Base-by-base conservation (phyloP, 2,888 invertebrate genomes). In the Nomada lathburiana region DNA sequence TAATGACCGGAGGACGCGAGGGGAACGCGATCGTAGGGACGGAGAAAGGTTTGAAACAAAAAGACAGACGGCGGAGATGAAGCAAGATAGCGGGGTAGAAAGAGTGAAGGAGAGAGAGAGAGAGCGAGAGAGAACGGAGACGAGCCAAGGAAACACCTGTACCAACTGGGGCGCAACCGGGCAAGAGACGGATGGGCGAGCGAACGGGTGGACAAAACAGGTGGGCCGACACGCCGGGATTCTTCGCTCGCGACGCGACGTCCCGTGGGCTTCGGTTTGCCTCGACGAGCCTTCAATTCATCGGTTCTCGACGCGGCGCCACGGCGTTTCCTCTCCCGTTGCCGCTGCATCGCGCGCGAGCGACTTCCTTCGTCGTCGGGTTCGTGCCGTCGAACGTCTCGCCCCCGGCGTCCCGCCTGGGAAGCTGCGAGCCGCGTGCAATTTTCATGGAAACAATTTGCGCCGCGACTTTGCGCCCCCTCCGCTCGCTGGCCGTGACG, bases 101-200 rank as follows among this genome's bases (percentile, higher is more conserved):
- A 47, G 60, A 36, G 60, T 63, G 70, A 71, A 77, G 73, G 70
- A 52, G 55, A 36, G n/a, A 11, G 76, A 76, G 70, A 52, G 55
- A 44, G n/a, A 11, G 65, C 1, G 26, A 20, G 13, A 13, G 13
- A 13, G 26, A 82, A 75, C 65, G 70, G 62, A 86, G 88, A 86
- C 88, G 86, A 91, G 89, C 90, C 89, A 89, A 91, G 89, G 83
- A 91, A 92, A 93, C 93, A 93, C 92, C 93, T 93, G 93, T 93
- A 93, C 93, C 93, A 93, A 93, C 93, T 93, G 93, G 93, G 92
- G 93, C 93, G 90, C 91, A 91, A 92, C 92, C 90, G 83, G 90
- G 87, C 86, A 84, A 84, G 86, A 86, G 87, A 88, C 88, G 90
- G 90, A 89, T 85, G 89, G 91, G 85, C 82, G 86, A 86, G 81